These are phyloP conservation scores for Cololabis saira DNA, from an alignment of 2,113 vertebrate genomes.

Conservation along the genomic window DNA sequence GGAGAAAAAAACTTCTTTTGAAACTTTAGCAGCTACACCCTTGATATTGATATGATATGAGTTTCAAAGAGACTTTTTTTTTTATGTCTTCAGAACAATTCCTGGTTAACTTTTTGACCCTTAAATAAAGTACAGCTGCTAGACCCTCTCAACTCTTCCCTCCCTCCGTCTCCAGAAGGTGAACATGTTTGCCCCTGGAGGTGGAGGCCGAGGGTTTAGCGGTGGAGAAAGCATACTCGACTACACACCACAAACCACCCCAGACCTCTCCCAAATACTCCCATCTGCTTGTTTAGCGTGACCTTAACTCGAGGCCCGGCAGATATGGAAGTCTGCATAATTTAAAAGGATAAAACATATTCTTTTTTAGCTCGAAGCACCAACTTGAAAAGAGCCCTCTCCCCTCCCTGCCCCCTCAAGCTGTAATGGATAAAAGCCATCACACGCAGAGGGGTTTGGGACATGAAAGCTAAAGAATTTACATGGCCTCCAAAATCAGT, in stretches of 20 bases:
- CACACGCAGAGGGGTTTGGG: slow-evolving; percentile 56
- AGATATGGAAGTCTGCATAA: slow-evolving; percentile 64
- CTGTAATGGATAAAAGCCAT: slow-evolving; percentile 43
- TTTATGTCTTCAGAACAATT: slow-evolving; percentile 68
- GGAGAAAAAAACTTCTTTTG: slow-evolving; percentile 28
- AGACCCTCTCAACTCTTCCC: slow-evolving; percentile 66
- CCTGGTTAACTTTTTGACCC: slow-evolving; percentile 74
- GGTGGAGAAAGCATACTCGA: slow-evolving; percentile 23
- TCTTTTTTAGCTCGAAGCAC: slow-evolving; percentile 44
- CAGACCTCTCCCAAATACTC: slow-evolving; percentile 20
- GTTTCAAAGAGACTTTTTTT: slow-evolving; percentile 71
- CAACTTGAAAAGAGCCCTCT: slow-evolving; percentile 52
- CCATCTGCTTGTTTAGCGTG: slow-evolving; percentile 43
- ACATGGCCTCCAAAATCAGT: slow-evolving; percentile 58
- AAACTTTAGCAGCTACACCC: slow-evolving; percentile 39
- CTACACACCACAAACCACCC: slow-evolving; percentile 32
- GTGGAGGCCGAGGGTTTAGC: slow-evolving; percentile 41
- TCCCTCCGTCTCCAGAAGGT: slow-evolving; percentile 60
- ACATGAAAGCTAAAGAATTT: slow-evolving; percentile 58
- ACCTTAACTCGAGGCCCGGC: slow-evolving; percentile 50
- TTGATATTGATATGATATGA: slow-evolving; percentile 72
- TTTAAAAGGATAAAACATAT: slow-evolving; percentile 55
- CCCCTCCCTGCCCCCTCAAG: slow-evolving; percentile 14
- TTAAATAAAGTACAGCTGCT: slow-evolving; percentile 78
- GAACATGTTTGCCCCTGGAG: slow-evolving; percentile 56